A percentile compares a stretch with the other conserved stretches of the same genome.
phyloP scores from a whole-genome alignment of 2,888 invertebrate species.

The Mythimna albipuncta region DNA sequence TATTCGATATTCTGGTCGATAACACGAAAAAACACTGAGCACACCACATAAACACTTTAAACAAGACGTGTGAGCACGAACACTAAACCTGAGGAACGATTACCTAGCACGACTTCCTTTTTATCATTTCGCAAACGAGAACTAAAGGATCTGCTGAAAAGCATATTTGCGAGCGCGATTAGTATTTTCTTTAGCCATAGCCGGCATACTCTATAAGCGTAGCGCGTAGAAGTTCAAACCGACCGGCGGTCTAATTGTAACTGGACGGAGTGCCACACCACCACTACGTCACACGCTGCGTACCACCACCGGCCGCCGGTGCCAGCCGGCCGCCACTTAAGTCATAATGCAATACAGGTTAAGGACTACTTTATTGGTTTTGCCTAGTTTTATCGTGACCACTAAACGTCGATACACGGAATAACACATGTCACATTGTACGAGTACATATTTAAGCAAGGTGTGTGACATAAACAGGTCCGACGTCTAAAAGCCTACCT shows the following conservation, averaged over 20 bases:
- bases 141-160: conserved; percentile 85
- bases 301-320: conserved; percentile 55
- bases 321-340: conserved; percentile 60
- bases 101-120: conserved; percentile 94
- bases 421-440: conserved; percentile 17
- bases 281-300: conserved; percentile 64
- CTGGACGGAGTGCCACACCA: conserved; percentile 73
- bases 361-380: conserved; percentile 63
- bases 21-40: conserved; percentile 46
- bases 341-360: conserved; percentile 67
- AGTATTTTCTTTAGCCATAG: conserved; percentile 70
- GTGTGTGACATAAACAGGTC: conserved; percentile 7
- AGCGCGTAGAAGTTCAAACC: conserved; percentile 73
- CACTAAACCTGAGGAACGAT: conserved; percentile 66
- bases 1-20: conserved; percentile 5
- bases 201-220: conserved; percentile 61
- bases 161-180: conserved; percentile 73
- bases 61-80: conserved; percentile 57
- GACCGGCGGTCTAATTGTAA: conserved; percentile 80
- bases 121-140: conserved; percentile 92
- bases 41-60: conserved; percentile 47
- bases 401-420: conserved; percentile 31
- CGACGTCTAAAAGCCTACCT: neutral
- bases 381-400: conserved; percentile 39
- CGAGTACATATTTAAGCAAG: conserved; percentile 1